Percentiles rank a stretch among this genome's conserved stretches.
Evolutionary conservation across 2,113 vertebrate genomes (phyloP).

Genomic region (Sander vitreus): DNA sequence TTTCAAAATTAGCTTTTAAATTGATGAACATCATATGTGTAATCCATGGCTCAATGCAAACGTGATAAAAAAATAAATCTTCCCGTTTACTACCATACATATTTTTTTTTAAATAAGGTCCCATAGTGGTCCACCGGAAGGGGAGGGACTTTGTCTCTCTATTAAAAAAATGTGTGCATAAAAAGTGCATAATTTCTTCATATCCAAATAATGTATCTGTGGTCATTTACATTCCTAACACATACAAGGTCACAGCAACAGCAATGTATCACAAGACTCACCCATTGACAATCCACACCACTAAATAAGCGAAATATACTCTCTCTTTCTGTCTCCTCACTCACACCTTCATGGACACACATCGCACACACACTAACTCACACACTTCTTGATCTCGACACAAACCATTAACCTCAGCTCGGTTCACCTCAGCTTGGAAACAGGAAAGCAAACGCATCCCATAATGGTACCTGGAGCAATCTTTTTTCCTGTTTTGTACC

Average conservation of each 20-base stretch:
- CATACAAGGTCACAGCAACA: slow-evolving; percentile 38
- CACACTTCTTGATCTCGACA: slow-evolving; percentile 63
- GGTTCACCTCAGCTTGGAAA: slow-evolving; percentile 57
- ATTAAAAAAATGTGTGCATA: too few relatives aligned
- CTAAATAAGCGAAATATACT: slow-evolving; percentile 23
- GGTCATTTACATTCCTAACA: slow-evolving; percentile 11
- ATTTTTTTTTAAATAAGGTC: too few relatives aligned
- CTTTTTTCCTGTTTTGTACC: slow-evolving; percentile 55
- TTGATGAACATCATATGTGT: too few relatives aligned
- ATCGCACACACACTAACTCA: slow-evolving; percentile 26
- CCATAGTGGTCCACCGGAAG: too few relatives aligned
- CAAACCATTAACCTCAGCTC: slow-evolving; percentile 67
- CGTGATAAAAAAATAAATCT: too few relatives aligned
- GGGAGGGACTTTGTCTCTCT: too few relatives aligned
- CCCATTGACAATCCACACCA: slow-evolving; percentile 14
- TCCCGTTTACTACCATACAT: too few relatives aligned
- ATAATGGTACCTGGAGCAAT: slow-evolving; percentile 52
- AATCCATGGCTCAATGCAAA: too few relatives aligned
- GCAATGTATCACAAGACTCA: slow-evolving; percentile 16
- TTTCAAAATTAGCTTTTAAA: too few relatives aligned
- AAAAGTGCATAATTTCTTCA: slow-evolving; percentile 5
- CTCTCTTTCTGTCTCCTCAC: not conserved
- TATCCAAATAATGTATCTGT: slow-evolving; percentile 24
- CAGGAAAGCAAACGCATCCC: slow-evolving; percentile 58
- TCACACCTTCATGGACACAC: slow-evolving; percentile 6